Base-by-base conservation (phyloP, 2,113 vertebrate species). In the Bubo bubo region DNA sequence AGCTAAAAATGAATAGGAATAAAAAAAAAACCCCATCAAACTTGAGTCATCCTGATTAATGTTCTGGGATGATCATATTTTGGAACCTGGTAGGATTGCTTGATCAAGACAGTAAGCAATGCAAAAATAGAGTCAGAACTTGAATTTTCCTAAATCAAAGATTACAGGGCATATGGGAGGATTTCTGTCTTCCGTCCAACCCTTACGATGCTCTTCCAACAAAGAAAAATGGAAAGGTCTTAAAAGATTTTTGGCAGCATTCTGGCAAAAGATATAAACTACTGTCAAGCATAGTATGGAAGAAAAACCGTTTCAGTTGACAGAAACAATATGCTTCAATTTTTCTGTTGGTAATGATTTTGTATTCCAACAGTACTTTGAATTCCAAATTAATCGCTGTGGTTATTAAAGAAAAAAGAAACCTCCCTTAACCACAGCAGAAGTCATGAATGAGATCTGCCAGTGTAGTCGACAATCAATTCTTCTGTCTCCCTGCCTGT, bases 261-360 rank as follows among this genome's bases (percentile, higher is more conserved):
- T 73, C 28, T 93, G 43, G 37, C 28, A 83, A 93, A 94, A 39
- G 34, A 58, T 55, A 79, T 49, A 62, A 81, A 83, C 30, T 81
- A 77, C 60, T 72, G 52, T 88, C 68, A 95, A 80, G 35, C 5
- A 27, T 11, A 84, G n/a, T 23, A 49, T 43, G 43, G 64, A 93
- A 81, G 59, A 60, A 74, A 89, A 85, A 9, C 2, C 12, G 1
- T 56, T 14, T 91, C 49, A 58, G 19, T 18, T 93, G 79, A 81
- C 43, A 79, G 56, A 84, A 97, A 94, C 34, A 87, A 62, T 68
- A 91, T 73, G n/a, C 14, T 93, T 95, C 2, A 1, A 23, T 62
- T 91, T 95, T 94, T 94, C 37, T 87, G 8, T 64, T 88, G 56
- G 84, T 95, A 55, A 73, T 68, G 41, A 83, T 84, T 79, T 94